Conservation (phyloP, 2,888 invertebrate species). For the Heteromurus nitidus region DNA sequence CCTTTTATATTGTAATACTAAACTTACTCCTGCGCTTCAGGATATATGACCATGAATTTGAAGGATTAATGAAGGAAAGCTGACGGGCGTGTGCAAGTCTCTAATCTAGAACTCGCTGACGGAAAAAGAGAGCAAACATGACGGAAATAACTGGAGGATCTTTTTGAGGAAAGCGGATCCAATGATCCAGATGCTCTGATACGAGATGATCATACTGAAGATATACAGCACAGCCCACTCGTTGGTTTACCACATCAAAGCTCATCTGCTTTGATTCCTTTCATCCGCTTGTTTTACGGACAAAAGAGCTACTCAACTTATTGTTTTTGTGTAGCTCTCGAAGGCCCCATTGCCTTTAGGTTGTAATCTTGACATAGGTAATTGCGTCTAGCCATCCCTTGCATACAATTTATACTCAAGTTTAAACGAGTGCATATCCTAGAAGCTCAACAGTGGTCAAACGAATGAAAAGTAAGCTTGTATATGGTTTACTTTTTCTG, state of each 20-base stretch:
- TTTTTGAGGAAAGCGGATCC: not conserved
- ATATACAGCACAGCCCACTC: conserved; percentile 20
- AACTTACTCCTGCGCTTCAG: too few species aligned
- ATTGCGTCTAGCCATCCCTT: not conserved
- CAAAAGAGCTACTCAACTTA: too few species aligned
- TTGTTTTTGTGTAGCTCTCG: too few species aligned
- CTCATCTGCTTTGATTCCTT: not conserved
- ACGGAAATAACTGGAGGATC: conserved; percentile 28
- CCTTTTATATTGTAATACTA: too few species aligned
- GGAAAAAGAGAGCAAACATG: not conserved
- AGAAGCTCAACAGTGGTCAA: conserved; percentile 50
- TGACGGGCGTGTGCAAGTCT: too few species aligned
- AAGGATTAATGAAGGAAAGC: too few species aligned
- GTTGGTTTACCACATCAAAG: conserved; percentile 50
- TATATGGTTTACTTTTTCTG: too few species aligned
- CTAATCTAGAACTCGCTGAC: conserved; percentile 7
- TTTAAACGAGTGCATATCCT: conserved; percentile 34
- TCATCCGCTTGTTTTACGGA: too few species aligned
- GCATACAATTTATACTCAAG: not conserved
- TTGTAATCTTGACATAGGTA: too few species aligned
- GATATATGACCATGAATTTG: too few species aligned
- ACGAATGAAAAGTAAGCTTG: conserved; percentile 36
- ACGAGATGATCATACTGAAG: conserved; percentile 15
- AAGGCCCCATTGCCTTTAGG: too few species aligned
- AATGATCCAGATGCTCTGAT: conserved; percentile 1